phyloP scores from a whole-genome alignment of 2,113 vertebrate genomes.

The Podiceps cristatus region DNA sequence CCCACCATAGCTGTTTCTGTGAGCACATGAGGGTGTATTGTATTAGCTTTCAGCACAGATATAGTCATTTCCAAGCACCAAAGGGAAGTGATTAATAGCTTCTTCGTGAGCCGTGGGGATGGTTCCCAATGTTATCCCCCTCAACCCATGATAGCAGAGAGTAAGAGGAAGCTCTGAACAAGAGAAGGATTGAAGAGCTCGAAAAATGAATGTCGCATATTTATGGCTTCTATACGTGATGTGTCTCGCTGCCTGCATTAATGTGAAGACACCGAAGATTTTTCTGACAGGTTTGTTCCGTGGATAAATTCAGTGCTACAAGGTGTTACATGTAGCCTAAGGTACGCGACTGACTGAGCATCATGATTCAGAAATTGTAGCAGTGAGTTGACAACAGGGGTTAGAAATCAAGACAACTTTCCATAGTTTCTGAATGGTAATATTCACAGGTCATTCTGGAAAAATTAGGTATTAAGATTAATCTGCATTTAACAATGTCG shows the following conservation, averaged over 20 bases:
- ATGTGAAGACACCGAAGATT: not conserved
- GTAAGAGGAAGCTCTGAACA: not conserved
- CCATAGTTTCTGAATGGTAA: not conserved
- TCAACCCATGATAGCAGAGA: rapidly evolving
- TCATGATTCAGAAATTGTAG: not conserved
- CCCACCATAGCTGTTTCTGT: not conserved
- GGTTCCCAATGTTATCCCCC: not conserved
- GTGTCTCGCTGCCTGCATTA: not conserved
- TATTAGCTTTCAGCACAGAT: not conserved
- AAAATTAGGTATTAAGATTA: not conserved
- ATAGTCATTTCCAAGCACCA: not conserved
- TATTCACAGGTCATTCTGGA: not conserved
- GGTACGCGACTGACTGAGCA: not conserved
- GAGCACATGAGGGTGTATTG: not conserved
- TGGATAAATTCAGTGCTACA: not conserved
- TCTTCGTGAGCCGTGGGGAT: not conserved
- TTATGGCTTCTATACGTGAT: rapidly evolving
- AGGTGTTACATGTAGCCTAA: no score
- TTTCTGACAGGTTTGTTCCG: not conserved
- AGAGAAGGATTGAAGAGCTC: not conserved
- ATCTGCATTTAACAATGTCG: not conserved
- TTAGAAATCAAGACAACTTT: not conserved
- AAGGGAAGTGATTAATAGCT: not conserved
- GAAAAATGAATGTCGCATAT: not conserved
- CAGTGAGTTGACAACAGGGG: not conserved